A percentile compares a stretch with the other conserved stretches of the same genome.
These are phyloP conservation scores for Lymantria monacha DNA, from an alignment of 2,888 invertebrate genomes.

Conservation along the genomic window DNA sequence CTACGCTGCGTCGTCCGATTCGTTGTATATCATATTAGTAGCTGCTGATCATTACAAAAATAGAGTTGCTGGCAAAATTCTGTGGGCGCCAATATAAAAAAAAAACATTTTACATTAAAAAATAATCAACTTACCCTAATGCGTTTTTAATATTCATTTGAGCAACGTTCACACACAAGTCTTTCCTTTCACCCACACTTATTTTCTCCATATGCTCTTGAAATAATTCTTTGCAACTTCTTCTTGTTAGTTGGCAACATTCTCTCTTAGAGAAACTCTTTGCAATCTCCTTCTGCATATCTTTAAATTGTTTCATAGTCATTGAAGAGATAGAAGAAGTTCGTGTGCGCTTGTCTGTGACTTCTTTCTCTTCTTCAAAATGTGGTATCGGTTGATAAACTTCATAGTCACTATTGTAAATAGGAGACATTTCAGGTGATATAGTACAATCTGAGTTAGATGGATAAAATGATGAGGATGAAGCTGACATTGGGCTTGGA, in stretches of 20 bases:
- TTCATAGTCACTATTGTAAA: constrained; percentile 55
- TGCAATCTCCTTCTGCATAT: constrained; percentile 61
- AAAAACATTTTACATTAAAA: too few species aligned
- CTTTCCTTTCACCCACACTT: constrained; percentile 43
- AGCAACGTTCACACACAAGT: constrained; percentile 53
- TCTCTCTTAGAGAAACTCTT: constrained; percentile 54
- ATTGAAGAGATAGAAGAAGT: constrained; percentile 38
- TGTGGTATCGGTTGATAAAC: constrained; percentile 56
- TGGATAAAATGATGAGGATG: constrained; percentile 43
- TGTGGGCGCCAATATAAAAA: too few species aligned
- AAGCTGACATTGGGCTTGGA: constrained; percentile 56
- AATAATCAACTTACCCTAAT: constrained; percentile 56
- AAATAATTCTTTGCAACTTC: constrained; percentile 52
- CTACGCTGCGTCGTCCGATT: too few species aligned
- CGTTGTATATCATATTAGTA: too few species aligned
- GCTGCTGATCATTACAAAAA: too few species aligned
- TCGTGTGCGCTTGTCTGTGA: constrained; percentile 30
- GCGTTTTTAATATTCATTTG: constrained; percentile 53
- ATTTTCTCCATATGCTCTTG: constrained; percentile 51
- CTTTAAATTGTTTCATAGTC: constrained; percentile 66
- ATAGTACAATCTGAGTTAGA: constrained; percentile 49
- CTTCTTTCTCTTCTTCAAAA: constrained; percentile 38
- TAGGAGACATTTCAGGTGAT: constrained; percentile 55
- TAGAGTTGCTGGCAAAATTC: too few species aligned
- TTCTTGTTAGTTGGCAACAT: constrained; percentile 55